Evolutionary conservation across 2,797 vertebrate species (phyloP).

Genomic region (Sebastiscus albofasciatus): DNA sequence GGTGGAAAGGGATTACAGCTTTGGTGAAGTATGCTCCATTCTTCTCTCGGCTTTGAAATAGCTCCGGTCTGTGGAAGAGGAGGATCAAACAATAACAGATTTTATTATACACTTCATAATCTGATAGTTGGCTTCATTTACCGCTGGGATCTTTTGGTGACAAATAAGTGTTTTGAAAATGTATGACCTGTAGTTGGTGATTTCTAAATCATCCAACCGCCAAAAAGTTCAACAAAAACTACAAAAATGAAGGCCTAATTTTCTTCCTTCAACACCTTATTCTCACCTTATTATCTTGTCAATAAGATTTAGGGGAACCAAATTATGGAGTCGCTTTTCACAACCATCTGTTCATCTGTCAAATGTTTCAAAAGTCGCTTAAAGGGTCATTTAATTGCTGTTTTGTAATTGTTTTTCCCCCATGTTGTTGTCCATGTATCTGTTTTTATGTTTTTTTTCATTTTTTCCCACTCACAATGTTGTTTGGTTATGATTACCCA

Average conservation of each 20-base stretch:
- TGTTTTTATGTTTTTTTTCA: too few relatives aligned
- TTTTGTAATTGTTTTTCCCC: too few relatives aligned
- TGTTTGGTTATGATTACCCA: too few relatives aligned
- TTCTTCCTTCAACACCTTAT: background rate
- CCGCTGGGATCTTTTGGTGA: background rate
- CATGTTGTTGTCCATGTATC: too few relatives aligned
- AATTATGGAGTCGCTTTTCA: too few relatives aligned
- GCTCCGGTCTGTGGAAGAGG: slow-evolving; percentile 3
- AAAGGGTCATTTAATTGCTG: too few relatives aligned
- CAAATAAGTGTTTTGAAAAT: background rate
- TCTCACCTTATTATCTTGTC: background rate
- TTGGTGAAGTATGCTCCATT: slow-evolving; percentile 40
- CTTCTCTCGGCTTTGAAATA: slow-evolving; percentile 27
- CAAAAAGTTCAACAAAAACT: background rate
- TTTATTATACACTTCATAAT: background rate
- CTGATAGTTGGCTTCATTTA: background rate
- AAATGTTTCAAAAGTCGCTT: too few relatives aligned
- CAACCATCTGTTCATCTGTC: too few relatives aligned
- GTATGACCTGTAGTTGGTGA: background rate
- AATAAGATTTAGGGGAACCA: too few relatives aligned
- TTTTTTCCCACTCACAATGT: too few relatives aligned
- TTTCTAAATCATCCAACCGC: background rate
- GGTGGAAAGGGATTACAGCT: slow-evolving; percentile 60
- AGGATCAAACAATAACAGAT: slow-evolving; percentile 9
- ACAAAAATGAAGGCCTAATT: background rate